Evolutionary conservation across 2,888 invertebrate species (phyloP).

Genomic region (Priocnemis perturbator): DNA sequence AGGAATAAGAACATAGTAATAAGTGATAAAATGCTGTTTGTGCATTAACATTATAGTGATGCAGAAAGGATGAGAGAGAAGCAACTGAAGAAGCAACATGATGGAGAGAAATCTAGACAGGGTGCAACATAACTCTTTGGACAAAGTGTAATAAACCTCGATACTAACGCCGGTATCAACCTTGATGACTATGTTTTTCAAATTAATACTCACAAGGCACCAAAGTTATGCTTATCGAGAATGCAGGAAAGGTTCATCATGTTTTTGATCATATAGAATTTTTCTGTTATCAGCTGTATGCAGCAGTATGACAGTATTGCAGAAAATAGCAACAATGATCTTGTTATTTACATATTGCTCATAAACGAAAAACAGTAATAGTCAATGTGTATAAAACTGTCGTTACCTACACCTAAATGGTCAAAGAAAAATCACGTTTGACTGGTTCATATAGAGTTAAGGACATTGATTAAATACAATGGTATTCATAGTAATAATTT

Average conservation of each 20-base stretch:
- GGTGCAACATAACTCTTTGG: conserved; percentile 51
- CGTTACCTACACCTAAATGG: conserved; percentile 48
- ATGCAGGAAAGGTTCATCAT: conserved; percentile 39
- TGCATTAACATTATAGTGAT: conserved; percentile 78
- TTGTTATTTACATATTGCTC: conserved; percentile 46
- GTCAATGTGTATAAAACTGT: conserved; percentile 59
- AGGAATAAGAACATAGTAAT: not conserved
- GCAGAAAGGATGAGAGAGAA: conserved; percentile 93
- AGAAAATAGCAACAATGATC: conserved; percentile 43
- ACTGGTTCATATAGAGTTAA: conserved; percentile 54
- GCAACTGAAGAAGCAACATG: conserved; percentile 85
- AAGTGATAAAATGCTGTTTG: not conserved
- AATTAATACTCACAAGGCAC: conserved; percentile 31
- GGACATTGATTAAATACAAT: conserved; percentile 44
- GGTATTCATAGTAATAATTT: conserved; percentile 50
- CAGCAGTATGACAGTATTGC: conserved; percentile 25
- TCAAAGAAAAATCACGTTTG: conserved; percentile 46
- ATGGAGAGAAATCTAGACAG: conserved; percentile 57
- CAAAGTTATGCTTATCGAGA: conserved; percentile 37
- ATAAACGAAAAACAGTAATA: conserved; percentile 41
- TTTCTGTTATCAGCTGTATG: conserved; percentile 37
- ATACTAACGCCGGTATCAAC: conserved; percentile 26
- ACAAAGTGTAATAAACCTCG: conserved; percentile 26
- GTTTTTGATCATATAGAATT: conserved; percentile 43
- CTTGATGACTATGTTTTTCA: conserved; percentile 33